Evolutionary conservation across 2,888 invertebrate genomes (phyloP), one percentile per base, ranked within the genome.

Genomic region (Malthinus seriepunctatus): DNA sequence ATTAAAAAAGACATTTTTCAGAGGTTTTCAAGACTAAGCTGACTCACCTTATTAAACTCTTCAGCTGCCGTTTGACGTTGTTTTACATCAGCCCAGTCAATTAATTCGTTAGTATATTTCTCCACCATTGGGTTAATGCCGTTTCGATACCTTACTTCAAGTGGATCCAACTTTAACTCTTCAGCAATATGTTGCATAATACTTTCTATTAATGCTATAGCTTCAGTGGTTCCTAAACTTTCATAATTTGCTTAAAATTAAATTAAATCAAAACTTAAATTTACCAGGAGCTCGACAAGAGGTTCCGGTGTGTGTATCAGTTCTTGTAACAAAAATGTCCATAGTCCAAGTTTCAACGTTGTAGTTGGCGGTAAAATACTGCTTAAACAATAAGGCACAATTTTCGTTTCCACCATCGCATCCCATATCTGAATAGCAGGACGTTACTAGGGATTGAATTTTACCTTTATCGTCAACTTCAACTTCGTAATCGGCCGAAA

Each of bases 231-330:
- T 9, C 84, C 88, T 88, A 58, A 12, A 68, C 60, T 56, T 15
- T 32, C 15, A 23, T 5, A 23, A 23, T 3, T 23, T 2, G 5
- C 23, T 3, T 5, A 5, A 23, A 2, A 3, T 2, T 23, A 23
- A 23, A 3, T 2, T 23, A 23, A 23, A 3, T 5, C 23, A 5
- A 3, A 23, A 23, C 5, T 23, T 23, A 23, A 2, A 23, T 5
- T 74, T 73, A 85, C 90, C 89, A 68, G 91, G 91, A 12, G 88
- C 82, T 75, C 91, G 79, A 56, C 82, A 81, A 67, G 77, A 88
- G 0, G 87, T 86, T 67, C 88, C 88, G 0, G 84, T 79, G 1
- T 87, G 79, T 11, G 82, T 81, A 67, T 91, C 89, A 0, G 90
- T 91, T 8, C 71, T 76, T 0, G 81, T 81, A 12, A 81, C 80